Evolutionary conservation across 2,797 vertebrate species (phyloP), one percentile per base, ranked within the genome.

Genomic region (Neostethus bicornis): DNA sequence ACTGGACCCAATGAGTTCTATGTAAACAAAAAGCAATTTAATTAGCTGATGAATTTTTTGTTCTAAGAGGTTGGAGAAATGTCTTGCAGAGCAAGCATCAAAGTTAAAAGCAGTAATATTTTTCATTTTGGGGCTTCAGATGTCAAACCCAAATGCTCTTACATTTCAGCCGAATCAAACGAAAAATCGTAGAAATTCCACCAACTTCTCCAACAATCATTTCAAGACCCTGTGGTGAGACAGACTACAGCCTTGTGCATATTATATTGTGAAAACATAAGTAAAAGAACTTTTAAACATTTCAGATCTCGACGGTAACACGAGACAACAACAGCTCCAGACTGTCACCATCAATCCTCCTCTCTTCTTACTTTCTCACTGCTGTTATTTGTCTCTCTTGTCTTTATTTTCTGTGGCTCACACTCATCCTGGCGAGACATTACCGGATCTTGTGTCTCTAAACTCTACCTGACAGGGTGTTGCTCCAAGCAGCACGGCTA

Each of bases 401-500:
- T 64, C 35, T 59, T 52, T 50, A 56, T 56, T 67, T 48, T 26
- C 66, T 44, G 41, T 14, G 60, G 58, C 81, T 76, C 72, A 55
- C 81, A 28, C 66, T 75, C 72, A 19, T 63, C 54, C 54, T 31
- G 53, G 42, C 20, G 41, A 51, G 62, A 59, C 59, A 70, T 71
- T 75, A 71, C 74, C 26, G 80, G 87, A 88, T 86, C 75, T 76
- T 48, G 62, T 70, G 72, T 90, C 65, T 82, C 79, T 80, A 84
- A 90, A 89, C 79, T 79, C 73, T 51, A 77, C 77, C 80, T 89
- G 90, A 91, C 88, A 88, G 75, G 69, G 75, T 79, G 83, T 86
- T 66, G 87, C 90, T 89, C 68, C 48, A 5, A 87, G 88, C 84
- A 62, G 79, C 76, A n/a, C 49, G 46, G 74, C 79, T 89, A 85